These are phyloP conservation scores for Xestia ashworthii DNA, from an alignment of 2,888 invertebrate genomes.

Conservation along the genomic window DNA sequence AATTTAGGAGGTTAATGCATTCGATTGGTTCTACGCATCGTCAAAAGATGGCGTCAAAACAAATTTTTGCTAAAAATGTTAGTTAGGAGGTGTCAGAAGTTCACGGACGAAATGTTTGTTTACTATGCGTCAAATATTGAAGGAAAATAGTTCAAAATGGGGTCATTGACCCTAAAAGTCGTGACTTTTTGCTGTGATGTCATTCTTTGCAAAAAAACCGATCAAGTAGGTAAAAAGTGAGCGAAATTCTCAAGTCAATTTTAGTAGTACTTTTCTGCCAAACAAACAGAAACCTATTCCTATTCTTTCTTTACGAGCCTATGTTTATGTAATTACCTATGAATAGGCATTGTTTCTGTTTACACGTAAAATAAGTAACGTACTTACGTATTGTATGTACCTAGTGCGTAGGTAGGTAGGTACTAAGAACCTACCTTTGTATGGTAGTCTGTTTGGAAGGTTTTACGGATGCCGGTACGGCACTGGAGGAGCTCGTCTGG, in stretches of 20 bases:
- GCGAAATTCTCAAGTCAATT: neutral
- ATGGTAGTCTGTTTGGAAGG: neutral
- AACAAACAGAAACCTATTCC: neutral
- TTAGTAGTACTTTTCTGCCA: neutral
- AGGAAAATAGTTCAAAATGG: slow-evolving; percentile 25
- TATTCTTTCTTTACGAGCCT: neutral
- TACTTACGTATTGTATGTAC: too few relatives aligned
- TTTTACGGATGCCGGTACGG: neutral
- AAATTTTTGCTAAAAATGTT: too few relatives aligned
- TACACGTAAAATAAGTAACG: too few relatives aligned
- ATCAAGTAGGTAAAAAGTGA: slow-evolving; percentile 2
- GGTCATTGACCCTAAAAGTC: slow-evolving; percentile 16
- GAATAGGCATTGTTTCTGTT: neutral
- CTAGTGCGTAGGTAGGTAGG: neutral
- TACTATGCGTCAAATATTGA: slow-evolving; percentile 50
- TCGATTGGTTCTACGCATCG: too few relatives aligned
- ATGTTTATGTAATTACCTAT: neutral
- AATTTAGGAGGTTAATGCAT: too few relatives aligned
- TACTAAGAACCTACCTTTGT: neutral
- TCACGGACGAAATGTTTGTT: too few relatives aligned
- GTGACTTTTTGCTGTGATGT: slow-evolving; percentile 12
- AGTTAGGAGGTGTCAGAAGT: too few relatives aligned
- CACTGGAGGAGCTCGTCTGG: neutral
- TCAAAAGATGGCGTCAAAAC: too few relatives aligned
- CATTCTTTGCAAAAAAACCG: slow-evolving; percentile 1